These are phyloP conservation scores for Macropus fuliginosus DNA, from an alignment of 2,797 vertebrate genomes.

Conservation along the genomic window DNA sequence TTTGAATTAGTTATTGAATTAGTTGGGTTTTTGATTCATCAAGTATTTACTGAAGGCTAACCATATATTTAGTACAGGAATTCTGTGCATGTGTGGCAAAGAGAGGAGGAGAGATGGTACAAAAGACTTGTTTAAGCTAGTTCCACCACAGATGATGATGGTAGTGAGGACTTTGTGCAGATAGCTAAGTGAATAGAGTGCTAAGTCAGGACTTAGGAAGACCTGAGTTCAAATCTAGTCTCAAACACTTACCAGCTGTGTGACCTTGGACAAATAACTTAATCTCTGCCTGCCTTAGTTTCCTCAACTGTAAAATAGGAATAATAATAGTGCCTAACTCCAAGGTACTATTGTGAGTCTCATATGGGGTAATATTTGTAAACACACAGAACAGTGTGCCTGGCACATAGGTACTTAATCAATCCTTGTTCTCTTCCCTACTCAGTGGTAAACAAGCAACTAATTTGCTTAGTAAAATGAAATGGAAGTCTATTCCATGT, in stretches of 20 bases:
- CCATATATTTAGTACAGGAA: neutral
- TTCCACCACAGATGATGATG: neutral
- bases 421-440: neutral
- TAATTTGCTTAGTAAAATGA: neutral
- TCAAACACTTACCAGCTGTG: neutral
- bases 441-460: neutral
- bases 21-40: neutral
- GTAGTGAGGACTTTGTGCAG: neutral
- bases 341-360: neutral
- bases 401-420: neutral
- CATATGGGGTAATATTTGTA: neutral
- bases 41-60: neutral
- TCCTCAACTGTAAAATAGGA: neutral
- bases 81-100: neutral
- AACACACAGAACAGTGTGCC: neutral
- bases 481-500: neutral
- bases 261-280: neutral
- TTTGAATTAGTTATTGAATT: neutral
- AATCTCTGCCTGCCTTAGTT: neutral
- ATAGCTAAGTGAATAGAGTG: neutral
- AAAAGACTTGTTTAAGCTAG: neutral
- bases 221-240: neutral
- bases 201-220: neutral
- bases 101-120: neutral
- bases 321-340: neutral